Conservation (phyloP, 2,113 vertebrate species). For the Bombycilla garrulus region DNA sequence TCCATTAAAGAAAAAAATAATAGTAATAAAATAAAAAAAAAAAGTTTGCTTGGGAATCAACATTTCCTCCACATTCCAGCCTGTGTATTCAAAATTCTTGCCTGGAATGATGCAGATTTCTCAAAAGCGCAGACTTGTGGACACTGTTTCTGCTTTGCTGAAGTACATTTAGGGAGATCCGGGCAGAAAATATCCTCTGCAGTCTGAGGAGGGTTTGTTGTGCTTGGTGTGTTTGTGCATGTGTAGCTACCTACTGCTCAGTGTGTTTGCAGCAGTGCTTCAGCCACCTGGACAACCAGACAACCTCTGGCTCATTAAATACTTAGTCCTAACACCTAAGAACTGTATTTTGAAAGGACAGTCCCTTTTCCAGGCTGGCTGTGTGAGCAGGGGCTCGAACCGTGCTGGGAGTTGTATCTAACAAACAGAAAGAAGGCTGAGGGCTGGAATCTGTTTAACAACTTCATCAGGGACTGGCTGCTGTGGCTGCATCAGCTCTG, state of each 20-base stretch:
- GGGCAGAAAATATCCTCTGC: neutral
- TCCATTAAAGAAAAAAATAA: neutral
- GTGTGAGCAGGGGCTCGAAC: neutral
- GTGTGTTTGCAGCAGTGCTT: neutral
- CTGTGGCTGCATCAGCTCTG: neutral
- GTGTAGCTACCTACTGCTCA: neutral
- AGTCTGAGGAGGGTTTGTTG: neutral
- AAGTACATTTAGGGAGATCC: neutral
- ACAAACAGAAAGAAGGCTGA: neutral
- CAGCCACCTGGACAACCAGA: neutral
- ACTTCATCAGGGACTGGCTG: neutral
- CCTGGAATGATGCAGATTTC: neutral
- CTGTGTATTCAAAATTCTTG: neutral
- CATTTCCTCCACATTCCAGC: slow-evolving; percentile 19
- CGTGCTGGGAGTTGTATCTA: neutral
- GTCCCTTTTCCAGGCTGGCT: neutral
- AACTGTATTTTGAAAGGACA: neutral
- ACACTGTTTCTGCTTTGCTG: neutral
- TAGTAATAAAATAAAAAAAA: neutral
- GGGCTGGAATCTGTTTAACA: neutral
- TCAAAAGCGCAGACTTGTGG: neutral
- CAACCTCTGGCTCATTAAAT: neutral
- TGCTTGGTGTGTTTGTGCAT: neutral
- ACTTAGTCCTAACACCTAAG: neutral
- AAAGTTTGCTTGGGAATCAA: neutral